phyloP scores from a whole-genome alignment of 2,797 vertebrate species.

The Spinus pinus region DNA sequence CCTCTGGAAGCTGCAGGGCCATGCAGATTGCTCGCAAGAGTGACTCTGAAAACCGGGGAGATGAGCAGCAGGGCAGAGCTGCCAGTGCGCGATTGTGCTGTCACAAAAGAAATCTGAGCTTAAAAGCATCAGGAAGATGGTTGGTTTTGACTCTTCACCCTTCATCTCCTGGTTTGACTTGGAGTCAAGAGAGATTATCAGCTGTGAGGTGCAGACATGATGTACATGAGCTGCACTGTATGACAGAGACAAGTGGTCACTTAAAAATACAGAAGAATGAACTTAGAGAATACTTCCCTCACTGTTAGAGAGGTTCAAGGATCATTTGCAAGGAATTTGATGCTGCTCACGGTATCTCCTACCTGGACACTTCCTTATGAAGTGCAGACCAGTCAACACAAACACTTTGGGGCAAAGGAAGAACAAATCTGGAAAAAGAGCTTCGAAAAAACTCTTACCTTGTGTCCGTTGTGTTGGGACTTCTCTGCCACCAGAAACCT shows the following conservation, averaged over 20 bases:
- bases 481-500: conserved; percentile 80
- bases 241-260: background rate
- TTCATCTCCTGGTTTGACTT: background rate
- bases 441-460: conserved; percentile 54
- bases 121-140: background rate
- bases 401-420: background rate
- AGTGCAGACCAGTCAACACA: background rate
- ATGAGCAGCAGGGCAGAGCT: background rate
- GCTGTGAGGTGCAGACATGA: background rate
- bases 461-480: conserved; percentile 53
- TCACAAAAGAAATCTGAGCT: background rate
- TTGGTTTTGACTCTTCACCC: background rate
- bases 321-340: background rate
- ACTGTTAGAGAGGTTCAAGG: background rate
- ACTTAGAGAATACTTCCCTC: background rate
- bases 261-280: background rate
- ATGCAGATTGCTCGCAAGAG: background rate
- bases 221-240: background rate
- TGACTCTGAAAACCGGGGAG: background rate
- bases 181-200: background rate
- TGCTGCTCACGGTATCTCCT: background rate
- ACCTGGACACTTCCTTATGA: background rate
- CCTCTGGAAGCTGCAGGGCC: background rate
- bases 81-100: fast-evolving
- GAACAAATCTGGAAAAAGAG: background rate